Evolutionary conservation across 2,797 vertebrate species (phyloP).

Genomic region (Manis crassicaudata): DNA sequence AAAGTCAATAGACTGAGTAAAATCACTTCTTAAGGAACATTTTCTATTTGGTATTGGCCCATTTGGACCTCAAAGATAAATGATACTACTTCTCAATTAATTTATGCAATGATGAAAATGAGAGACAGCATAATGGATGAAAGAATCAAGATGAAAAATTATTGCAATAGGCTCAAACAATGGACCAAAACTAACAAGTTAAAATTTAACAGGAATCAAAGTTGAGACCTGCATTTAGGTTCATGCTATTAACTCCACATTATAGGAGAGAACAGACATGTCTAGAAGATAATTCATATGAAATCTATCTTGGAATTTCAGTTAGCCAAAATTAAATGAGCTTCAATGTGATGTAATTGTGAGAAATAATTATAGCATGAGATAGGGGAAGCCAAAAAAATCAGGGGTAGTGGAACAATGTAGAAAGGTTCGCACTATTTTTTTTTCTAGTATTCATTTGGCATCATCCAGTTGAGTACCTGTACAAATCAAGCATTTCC

Average conservation of each 20-base stretch:
- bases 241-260: conserved; percentile 39
- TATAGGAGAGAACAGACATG: conserved; percentile 12
- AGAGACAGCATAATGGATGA: conserved; percentile 62
- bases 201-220: conserved; percentile 59
- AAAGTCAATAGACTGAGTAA: conserved; percentile 70
- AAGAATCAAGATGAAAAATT: conserved; percentile 67
- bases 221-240: conserved; percentile 30
- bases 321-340: background rate
- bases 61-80: conserved; percentile 63
- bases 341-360: conserved; percentile 33
- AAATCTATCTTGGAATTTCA: conserved; percentile 40
- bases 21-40: conserved; percentile 64
- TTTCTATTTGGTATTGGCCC: conserved; percentile 72
- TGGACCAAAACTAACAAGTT: conserved; percentile 62
- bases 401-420: background rate
- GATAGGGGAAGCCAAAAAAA: background rate
- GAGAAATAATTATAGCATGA: conserved; percentile 48
- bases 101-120: conserved; percentile 59
- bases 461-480: background rate
- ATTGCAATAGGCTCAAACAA: conserved; percentile 64
- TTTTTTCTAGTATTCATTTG: conserved; percentile 16
- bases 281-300: conserved; percentile 45
- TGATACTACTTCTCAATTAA: conserved; percentile 62
- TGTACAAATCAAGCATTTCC: background rate
- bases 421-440: background rate